Percentiles rank a stretch among this genome's conserved stretches.
Evolutionary conservation across 2,888 invertebrate species (phyloP).

Genomic region (Leptura quadrifasciata): DNA sequence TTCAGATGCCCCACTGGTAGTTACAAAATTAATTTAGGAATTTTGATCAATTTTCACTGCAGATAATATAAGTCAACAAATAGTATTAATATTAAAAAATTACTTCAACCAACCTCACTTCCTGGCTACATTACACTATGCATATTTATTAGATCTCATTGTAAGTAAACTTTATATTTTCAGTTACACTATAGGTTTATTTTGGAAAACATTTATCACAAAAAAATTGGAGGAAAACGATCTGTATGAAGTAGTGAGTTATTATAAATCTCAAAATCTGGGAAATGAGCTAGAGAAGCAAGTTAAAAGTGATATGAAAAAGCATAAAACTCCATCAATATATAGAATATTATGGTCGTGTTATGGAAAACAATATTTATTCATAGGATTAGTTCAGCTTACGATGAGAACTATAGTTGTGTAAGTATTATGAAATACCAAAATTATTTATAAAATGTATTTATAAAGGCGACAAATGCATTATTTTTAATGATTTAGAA

Average conservation of each 20-base stretch:
- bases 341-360: slow-evolving; percentile 58
- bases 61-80: neutral
- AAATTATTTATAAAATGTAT: too few relatives aligned
- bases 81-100: too few relatives aligned
- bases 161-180: slow-evolving; percentile 47
- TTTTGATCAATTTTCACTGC: too few relatives aligned
- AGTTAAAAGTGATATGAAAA: slow-evolving; percentile 57
- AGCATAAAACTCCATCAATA: slow-evolving; percentile 51
- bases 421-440: slow-evolving; percentile 48
- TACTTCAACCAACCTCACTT: too few relatives aligned
- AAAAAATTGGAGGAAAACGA: slow-evolving; percentile 79
- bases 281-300: slow-evolving; percentile 64
- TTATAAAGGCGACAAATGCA: too few relatives aligned
- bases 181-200: slow-evolving; percentile 82
- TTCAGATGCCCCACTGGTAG: too few relatives aligned
- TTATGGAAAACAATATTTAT: slow-evolving; percentile 60
- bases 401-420: slow-evolving; percentile 55
- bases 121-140: too few relatives aligned
- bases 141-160: too few relatives aligned
- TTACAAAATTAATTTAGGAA: too few relatives aligned
- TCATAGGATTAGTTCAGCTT: slow-evolving; percentile 58
- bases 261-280: slow-evolving; percentile 63
- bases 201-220: slow-evolving; percentile 77
- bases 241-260: slow-evolving; percentile 75
- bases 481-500: too few relatives aligned